Evolutionary conservation across 2,113 vertebrate genomes (phyloP), one percentile per base, ranked within the genome.

Genomic region (Amphiprion percula): DNA sequence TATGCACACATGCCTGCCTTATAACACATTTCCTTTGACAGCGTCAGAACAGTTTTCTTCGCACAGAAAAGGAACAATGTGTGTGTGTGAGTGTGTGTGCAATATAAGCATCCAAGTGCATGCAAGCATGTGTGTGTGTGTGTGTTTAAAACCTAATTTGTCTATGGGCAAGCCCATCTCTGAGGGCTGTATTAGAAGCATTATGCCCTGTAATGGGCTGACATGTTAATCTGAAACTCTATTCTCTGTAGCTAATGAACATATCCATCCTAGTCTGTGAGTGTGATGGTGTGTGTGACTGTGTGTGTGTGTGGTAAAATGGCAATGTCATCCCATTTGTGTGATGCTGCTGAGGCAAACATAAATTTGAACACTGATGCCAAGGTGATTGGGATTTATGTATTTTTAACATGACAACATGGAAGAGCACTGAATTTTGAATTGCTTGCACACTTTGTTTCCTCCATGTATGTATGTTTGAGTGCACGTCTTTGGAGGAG

Each of bases 211-310:
- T 92, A 91, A 92, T 89, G 80, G 89, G 83, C 77, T 91, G 88
- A 91, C 92, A 90, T 91, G 88, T 93, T 92, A 88, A 93, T 93
- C 89, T 90, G 74, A 83, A 88, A 89, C 83, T 85, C 87, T 87
- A 83, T 90, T 92, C 91, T 91, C 74, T 91, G 90, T 78, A 71
- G 87, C 82, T 92, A 91, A 92, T 92, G 89, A 93, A 93, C 85
- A 93, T 87, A 91, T 92, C 84, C 87, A 83, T 91, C 86, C 73
- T 73, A 52, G 37, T 74, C 80, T 80, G 10, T 56, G 33, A 53
- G 46, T 67, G 16, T 59, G 4, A 37, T 17, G 64, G 37, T 49
- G 39, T 75, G 64, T 80, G 65, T 52, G 71, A 63, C 66, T 64
- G n/a, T 56, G 68, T 44, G 61, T 74, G 74, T 81, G 60, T 64